Conservation (phyloP, 2,888 invertebrate genomes). For the Muscina levida region DNA sequence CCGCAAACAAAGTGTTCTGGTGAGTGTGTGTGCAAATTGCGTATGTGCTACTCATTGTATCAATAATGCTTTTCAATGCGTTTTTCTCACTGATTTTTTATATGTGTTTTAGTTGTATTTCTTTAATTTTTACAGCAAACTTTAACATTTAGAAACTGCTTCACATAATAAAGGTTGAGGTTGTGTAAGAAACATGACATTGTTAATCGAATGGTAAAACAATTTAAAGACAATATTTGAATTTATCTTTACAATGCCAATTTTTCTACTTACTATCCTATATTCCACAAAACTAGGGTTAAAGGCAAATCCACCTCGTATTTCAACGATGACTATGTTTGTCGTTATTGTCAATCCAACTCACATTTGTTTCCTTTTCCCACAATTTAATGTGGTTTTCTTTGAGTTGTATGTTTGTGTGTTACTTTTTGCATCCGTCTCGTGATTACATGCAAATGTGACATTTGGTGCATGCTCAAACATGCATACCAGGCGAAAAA, state of each 20-base stretch:
- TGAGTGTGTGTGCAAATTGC: too few relatives aligned
- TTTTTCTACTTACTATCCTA: too few relatives aligned
- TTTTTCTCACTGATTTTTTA: slow-evolving; percentile 25
- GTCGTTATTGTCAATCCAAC: not conserved
- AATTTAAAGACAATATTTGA: too few relatives aligned
- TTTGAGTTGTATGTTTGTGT: slow-evolving; percentile 3
- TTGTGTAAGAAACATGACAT: too few relatives aligned
- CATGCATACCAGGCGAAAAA: slow-evolving; percentile 56
- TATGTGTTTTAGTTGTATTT: slow-evolving; percentile 47
- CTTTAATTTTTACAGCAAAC: slow-evolving; percentile 46
- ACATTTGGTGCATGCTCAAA: slow-evolving; percentile 58
- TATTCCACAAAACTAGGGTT: too few relatives aligned
- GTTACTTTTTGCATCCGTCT: slow-evolving; percentile 42
- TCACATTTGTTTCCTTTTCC: not conserved
- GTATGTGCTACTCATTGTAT: too few relatives aligned
- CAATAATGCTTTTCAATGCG: not conserved
- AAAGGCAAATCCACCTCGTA: too few relatives aligned
- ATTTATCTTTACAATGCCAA: too few relatives aligned
- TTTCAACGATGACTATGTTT: not conserved
- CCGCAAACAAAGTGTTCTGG: not conserved
- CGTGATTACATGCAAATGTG: slow-evolving; percentile 59
- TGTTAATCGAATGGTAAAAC: too few relatives aligned
- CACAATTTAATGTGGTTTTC: slow-evolving; percentile 9
- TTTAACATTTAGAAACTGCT: slow-evolving; percentile 28
- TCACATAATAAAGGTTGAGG: not conserved